These are phyloP conservation scores for Dasypogon diadema DNA, from an alignment of 2,888 invertebrate species.

Conservation along the genomic window DNA sequence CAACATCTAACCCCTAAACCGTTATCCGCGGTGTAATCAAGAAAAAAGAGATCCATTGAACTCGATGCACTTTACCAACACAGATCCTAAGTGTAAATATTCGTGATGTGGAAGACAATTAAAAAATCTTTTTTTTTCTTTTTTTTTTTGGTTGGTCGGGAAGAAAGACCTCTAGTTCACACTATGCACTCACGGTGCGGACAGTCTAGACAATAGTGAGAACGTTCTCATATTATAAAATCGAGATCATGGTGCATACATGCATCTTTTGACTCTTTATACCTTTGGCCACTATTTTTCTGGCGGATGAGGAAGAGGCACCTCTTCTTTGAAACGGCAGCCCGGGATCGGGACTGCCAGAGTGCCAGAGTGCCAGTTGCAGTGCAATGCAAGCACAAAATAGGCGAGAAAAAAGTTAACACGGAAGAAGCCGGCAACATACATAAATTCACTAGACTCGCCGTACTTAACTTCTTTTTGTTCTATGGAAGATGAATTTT, in stretches of 20 bases:
- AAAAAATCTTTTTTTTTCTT: slow-evolving; percentile 36
- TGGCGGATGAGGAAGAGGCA: slow-evolving; percentile 35
- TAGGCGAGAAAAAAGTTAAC: slow-evolving; percentile 41
- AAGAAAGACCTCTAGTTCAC: slow-evolving; percentile 49
- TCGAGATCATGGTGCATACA: slow-evolving; percentile 61
- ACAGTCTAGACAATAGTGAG: slow-evolving; percentile 67
- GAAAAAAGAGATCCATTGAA: slow-evolving; percentile 42
- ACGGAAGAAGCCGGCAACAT: slow-evolving; percentile 28
- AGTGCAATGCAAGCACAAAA: slow-evolving; percentile 16
- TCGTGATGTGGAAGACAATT: slow-evolving; percentile 52
- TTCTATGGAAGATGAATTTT: background rate
- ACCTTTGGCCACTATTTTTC: slow-evolving; percentile 40
- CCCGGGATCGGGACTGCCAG: background rate
- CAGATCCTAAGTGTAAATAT: slow-evolving; percentile 46
- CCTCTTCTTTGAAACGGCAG: background rate
- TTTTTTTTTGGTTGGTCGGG: background rate
- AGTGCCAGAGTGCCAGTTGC: background rate
- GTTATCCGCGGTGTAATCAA: slow-evolving; percentile 40
- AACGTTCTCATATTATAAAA: slow-evolving; percentile 69
- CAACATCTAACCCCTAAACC: slow-evolving; percentile 41
- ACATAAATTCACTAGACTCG: slow-evolving; percentile 32
- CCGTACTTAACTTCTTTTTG: slow-evolving; percentile 10
- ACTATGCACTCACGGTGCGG: slow-evolving; percentile 41
- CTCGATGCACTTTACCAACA: slow-evolving; percentile 49
- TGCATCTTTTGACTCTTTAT: slow-evolving; percentile 45